Evolutionary conservation across 2,888 invertebrate species (phyloP).

Genomic region (Nemoura dubitans): DNA sequence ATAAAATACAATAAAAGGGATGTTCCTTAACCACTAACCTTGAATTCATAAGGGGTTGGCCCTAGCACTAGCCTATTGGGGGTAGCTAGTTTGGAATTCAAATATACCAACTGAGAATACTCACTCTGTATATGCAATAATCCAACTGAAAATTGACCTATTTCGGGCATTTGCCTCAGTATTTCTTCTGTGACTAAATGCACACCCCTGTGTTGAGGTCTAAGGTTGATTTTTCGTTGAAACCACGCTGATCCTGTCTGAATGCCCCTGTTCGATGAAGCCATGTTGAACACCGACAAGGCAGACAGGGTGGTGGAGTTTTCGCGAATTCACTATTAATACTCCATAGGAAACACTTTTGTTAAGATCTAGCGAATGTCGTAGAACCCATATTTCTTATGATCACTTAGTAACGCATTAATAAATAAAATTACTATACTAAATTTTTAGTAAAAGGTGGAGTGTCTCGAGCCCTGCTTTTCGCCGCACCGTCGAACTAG

Average conservation of each 20-base stretch:
- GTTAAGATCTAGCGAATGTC: constrained; percentile 42
- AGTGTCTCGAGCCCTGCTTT: constrained; percentile 43
- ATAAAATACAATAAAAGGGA: constrained; percentile 12
- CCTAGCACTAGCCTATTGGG: background rate
- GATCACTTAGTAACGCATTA: constrained; percentile 31
- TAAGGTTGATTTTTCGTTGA: constrained; percentile 95
- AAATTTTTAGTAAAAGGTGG: constrained; percentile 42
- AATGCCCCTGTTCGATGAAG: constrained; percentile 87
- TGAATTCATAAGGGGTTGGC: constrained; percentile 42
- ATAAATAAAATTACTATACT: constrained; percentile 45
- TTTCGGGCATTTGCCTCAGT: constrained; percentile 91
- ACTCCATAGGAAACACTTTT: constrained; percentile 40
- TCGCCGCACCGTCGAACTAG: constrained; percentile 48
- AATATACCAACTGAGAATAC: constrained; percentile 60
- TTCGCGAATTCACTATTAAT: constrained; percentile 41
- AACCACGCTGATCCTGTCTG: constrained; percentile 98
- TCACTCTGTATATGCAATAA: constrained; percentile 97
- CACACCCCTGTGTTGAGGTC: constrained; percentile 95
- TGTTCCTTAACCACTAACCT: constrained; percentile 35
- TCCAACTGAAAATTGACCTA: constrained; percentile 93
- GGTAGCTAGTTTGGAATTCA: constrained; percentile 12
- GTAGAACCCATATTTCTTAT: constrained; percentile 38
- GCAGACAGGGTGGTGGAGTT: constrained; percentile 39
- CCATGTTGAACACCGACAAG: constrained; percentile 68
- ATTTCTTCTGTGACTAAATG: constrained; percentile 98